A percentile compares a stretch with the other conserved stretches of the same genome.
Evolutionary conservation across 2,113 vertebrate genomes (phyloP).

Genomic region (Bostrychus sinensis): DNA sequence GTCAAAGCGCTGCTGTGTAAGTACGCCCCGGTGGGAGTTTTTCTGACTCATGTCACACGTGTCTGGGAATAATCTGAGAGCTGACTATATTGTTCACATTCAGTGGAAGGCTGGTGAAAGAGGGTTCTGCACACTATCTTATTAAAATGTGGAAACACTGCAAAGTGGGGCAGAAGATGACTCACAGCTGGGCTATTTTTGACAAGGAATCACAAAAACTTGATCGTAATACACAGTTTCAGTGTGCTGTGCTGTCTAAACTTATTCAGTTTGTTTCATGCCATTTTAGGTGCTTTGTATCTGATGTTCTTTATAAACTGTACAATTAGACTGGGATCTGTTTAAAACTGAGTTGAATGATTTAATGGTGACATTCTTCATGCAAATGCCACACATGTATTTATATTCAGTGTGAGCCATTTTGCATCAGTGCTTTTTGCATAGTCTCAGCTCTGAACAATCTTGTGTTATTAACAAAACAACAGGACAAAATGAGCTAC

Average conservation of each 20-base stretch:
- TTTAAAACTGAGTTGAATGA: no score
- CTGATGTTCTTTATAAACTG: background rate
- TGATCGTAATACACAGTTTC: background rate
- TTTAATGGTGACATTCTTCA: conserved; percentile 40
- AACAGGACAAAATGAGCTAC: conserved; percentile 68
- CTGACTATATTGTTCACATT: conserved; percentile 23
- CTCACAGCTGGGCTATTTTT: conserved; percentile 28
- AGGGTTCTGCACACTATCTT: conserved; percentile 25
- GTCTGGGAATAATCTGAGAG: conserved; percentile 31
- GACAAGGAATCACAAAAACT: conserved; percentile 32
- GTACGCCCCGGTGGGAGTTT: conserved; percentile 19
- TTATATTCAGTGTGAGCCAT: conserved; percentile 41
- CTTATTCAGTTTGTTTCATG: background rate
- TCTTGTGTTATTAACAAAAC: conserved; percentile 65
- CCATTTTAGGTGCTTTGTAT: background rate
- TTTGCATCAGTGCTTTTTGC: conserved; percentile 45
- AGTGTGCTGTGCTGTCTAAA: background rate
- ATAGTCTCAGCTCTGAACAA: conserved; percentile 47
- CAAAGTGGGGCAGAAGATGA: conserved; percentile 59
- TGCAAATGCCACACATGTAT: conserved; percentile 33
- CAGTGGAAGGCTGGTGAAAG: conserved; percentile 19
- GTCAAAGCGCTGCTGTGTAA: conserved; percentile 22
- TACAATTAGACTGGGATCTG: background rate
- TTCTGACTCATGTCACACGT: conserved; percentile 31
- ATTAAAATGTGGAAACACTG: conserved; percentile 10